Conservation (phyloP, 2,888 invertebrate species). For the Petrolisthes cinctipes region DNA sequence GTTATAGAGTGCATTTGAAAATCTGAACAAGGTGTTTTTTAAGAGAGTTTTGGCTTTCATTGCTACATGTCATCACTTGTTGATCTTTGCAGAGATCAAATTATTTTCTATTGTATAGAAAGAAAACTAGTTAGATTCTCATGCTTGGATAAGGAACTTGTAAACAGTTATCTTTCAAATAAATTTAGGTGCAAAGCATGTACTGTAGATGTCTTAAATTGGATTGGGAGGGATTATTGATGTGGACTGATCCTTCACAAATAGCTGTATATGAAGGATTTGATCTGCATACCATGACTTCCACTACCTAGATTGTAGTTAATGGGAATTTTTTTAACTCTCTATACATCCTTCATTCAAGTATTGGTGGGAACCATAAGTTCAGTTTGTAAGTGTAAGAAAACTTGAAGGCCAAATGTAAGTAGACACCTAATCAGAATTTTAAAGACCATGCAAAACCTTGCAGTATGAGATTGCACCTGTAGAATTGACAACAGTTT, state of each 20-base stretch:
- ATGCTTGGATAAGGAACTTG: too few relatives aligned
- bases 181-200: background rate
- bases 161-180: background rate
- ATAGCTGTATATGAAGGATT: background rate
- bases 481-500: background rate
- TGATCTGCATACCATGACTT: background rate
- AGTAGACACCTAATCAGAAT: constrained; percentile 26
- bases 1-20: background rate
- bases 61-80: background rate
- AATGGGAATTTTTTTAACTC: background rate
- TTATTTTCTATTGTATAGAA: too few relatives aligned
- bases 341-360: background rate
- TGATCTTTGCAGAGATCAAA: background rate
- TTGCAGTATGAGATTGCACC: constrained; percentile 12
- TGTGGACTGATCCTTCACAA: background rate
- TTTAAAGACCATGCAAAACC: background rate
- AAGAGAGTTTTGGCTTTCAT: constrained; percentile 9
- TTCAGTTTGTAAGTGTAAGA: constrained; percentile 17
- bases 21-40: background rate
- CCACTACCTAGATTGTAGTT: background rate
- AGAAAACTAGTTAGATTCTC: too few relatives aligned
- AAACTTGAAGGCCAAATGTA: constrained; percentile 26
- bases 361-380: background rate
- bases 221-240: background rate
- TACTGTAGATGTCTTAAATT: background rate